Base-by-base conservation (phyloP, 2,113 vertebrate genomes). In the Caracal caracal region DNA sequence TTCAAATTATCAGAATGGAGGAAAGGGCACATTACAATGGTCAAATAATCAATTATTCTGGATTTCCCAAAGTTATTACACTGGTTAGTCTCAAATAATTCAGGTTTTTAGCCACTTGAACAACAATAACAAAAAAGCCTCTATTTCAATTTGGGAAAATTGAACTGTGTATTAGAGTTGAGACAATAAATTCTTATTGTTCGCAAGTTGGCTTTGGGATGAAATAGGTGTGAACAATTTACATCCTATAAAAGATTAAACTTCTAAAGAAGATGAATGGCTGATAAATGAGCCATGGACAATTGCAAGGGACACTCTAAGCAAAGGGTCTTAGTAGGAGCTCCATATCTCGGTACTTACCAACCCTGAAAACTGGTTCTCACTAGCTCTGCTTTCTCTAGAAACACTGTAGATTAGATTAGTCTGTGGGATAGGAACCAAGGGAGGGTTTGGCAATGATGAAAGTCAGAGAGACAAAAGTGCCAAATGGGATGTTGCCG, bases 391-490 rank as follows among this genome's bases (percentile, higher is more conserved):
- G 49, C 22, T 73, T 84, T 84, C 63, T 43, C 13, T 49, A 70
- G 66, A 83, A 90, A 94, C 35, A 35, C 47, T 79, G 10, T 5
- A 66, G 43, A 68, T 53, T 70, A 35, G 56, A 80, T 20, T 43
- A 49, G 6, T 78, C 47, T 92, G 10, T 40, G 47, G 26, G 8
- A 56, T 15, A 92, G 61, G 24, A 68, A 81, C 63, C 35, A 75
- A 94, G 37, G 40, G 37, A 81, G 15, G 28, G 26, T 93, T 93
- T 90, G 53, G 47, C 90, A 61, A 66, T 59, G 19, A 76, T 33
- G 84, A 56, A 96, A 94, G 49, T 9, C 40, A 96, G 24, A 96
- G 59, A 89, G 35, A 80, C 13, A 63, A 84, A 89, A 83, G 19
- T 28, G 80, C 5, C 8, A 73, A 82, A 81, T 76, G 30, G 28